Base-by-base conservation (phyloP, 2,113 vertebrate genomes). In the Ictalurus furcatus region DNA sequence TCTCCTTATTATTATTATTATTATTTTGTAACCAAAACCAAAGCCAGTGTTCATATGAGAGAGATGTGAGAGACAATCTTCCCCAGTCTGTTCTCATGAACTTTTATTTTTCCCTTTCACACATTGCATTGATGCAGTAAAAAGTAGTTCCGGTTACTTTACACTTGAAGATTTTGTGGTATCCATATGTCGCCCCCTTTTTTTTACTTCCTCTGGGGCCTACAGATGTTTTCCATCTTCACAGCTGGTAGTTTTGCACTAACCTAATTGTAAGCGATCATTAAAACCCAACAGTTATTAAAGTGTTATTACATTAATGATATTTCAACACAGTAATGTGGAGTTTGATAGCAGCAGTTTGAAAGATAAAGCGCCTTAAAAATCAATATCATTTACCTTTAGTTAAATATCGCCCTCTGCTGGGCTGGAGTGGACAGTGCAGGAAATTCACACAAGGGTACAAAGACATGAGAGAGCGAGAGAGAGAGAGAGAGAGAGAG, bases 381-480 rank as follows among this genome's bases (percentile, higher is more conserved):
- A 21, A 1, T 59, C 19, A 21, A 34, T 21, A 4, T 30, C 1
- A 14, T 44, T 85, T 52, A 44, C 63, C 52, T 76, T 65, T 34
- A 84, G 79, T 21, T 84, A 67, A 89, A 84, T 52, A 6, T 30
- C 79, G 52, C 85, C 80, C 84, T 87, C 90, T 90, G 74, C 76
- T 83, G 90, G 79, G 52, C 19, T 48, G 4, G 58, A 28, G 16
- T 44, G 69, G 28, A n/a, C 30, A 37, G 8, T 82, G 30, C 80
- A 82, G 56, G 52, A 59, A 59, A 82, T 17, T 34, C 52, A n/a
- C 28, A 28, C 44, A 6, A 28, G 25, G 25, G 5, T 28, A 44
- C 1, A 76, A 28, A 28, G 69, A n/a, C 14, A 3, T 48, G 19
- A 9, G 6, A 48, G 48, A 48, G 6, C 0, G 48, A 48, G 6